Conservation (phyloP, 1,140 invertebrate species). For the Arctopsyche grandis region DNA sequence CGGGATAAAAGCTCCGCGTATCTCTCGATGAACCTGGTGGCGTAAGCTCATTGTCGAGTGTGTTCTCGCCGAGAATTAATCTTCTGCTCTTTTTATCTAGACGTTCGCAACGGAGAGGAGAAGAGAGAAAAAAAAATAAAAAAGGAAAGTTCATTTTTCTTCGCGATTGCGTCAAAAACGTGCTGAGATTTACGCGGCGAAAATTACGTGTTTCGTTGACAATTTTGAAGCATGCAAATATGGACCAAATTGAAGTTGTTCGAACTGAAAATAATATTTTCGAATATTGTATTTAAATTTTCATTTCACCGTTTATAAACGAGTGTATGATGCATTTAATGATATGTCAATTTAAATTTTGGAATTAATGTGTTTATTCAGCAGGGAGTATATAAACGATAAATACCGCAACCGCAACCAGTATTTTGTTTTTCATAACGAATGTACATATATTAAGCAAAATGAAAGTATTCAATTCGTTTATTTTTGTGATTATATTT, state of each 20-base stretch:
- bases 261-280: neutral
- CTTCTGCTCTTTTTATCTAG: conserved; percentile 27
- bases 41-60: conserved; percentile 22
- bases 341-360: neutral
- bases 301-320: neutral
- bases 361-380: neutral
- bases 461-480: too few species aligned
- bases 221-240: neutral
- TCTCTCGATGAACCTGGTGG: conserved; percentile 14
- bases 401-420: too few species aligned
- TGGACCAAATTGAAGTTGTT: neutral
- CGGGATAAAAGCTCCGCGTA: conserved; percentile 13
- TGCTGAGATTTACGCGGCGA: conserved; percentile 9
- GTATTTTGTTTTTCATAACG: too few species aligned
- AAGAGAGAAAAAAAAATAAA: neutral
- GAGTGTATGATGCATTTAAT: neutral
- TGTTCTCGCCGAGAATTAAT: conserved; percentile 20
- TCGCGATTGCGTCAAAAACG: conserved; percentile 25
- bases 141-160: conserved; percentile 23
- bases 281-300: neutral
- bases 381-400: too few species aligned
- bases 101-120: neutral
- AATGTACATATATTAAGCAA: too few species aligned
- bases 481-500: too few species aligned
- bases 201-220: neutral